Conservation (phyloP, 35 echinoderm and acorn worm genomes). For the Lytechinus pictus region DNA sequence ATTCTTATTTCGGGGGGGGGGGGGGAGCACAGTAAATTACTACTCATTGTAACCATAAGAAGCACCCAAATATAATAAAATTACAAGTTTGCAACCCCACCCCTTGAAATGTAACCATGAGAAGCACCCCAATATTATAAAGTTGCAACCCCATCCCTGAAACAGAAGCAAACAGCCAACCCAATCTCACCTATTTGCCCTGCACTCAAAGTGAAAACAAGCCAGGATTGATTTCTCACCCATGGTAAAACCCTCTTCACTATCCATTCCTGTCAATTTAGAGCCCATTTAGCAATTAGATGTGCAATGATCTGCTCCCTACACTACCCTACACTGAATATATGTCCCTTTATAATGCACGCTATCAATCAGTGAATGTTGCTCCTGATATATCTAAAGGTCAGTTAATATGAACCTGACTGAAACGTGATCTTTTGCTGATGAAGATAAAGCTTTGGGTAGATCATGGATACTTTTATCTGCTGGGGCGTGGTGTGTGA, state of each 20-base stretch:
- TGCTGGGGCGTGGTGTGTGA: not conserved
- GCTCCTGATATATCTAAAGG: not conserved
- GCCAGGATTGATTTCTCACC: not conserved
- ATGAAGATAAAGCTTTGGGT: too few relatives aligned
- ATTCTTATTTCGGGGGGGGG: too few relatives aligned
- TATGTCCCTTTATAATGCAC: not conserved
- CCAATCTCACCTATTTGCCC: not conserved
- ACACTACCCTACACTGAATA: not conserved
- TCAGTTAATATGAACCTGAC: not conserved
- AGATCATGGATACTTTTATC: not conserved
- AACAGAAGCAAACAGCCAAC: not conserved
- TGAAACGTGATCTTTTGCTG: not conserved
- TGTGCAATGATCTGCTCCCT: not conserved
- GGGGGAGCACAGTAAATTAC: too few relatives aligned
- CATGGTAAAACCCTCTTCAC: not conserved
- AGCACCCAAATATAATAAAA: too few relatives aligned
- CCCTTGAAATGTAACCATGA: too few relatives aligned
- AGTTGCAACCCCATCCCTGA: too few relatives aligned
- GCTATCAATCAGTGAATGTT: not conserved
- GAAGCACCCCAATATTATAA: too few relatives aligned
- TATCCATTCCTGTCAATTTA: not conserved
- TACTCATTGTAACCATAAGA: too few relatives aligned
- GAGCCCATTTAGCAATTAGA: slow-evolving; percentile 11
- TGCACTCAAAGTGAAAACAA: not conserved
- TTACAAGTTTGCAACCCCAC: too few relatives aligned